Evolutionary conservation across 2,888 invertebrate genomes (phyloP), one percentile per base, ranked within the genome.

Genomic region (Drosophila emarginata): DNA sequence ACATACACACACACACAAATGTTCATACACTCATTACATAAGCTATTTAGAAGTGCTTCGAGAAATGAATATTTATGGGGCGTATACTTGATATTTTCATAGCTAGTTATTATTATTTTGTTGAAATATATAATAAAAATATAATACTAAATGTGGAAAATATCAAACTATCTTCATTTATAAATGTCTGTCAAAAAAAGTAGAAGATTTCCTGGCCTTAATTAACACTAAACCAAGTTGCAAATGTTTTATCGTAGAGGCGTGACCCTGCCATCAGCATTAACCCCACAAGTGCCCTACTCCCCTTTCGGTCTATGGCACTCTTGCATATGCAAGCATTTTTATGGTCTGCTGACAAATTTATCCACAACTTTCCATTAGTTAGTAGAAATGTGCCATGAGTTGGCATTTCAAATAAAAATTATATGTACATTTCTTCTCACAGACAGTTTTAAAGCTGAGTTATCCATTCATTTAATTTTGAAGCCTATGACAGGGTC

Each of bases 311-410:
- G 59, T 21, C 57, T 40, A 66, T 73, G 78, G 78, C 78, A 78
- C 67, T 76, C 57, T 60, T 58, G 58, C 26, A 51, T 52, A 45
- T 68, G 52, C 72, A 63, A 70, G 77, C 60, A 69, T 83, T 81
- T 81, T 83, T 78, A 79, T 78, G 79, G 83, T 80, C 86, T 86
- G 83, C 79, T 82, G 86, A 77, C 83, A 83, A 82, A 85, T 83
- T 83, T 80, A 79, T 75, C 67, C 72, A 39, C 45, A 86, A 76
- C 72, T 86, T 83, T 86, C 75, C 83, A 86, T 83, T 86, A 83
- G 86, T 76, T 71, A 62, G 61, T 62, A 72, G 59, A 52, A 54
- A 11, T 54, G 5, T 54, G 11, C 14, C 28, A 54, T 54, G 53
- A 56, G 56, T 37, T 37, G 56, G 37, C 56, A 32, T 54, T 23